These are phyloP conservation scores for Isurus oxyrinchus DNA, from an alignment of 2,113 vertebrate species.

Conservation along the genomic window DNA sequence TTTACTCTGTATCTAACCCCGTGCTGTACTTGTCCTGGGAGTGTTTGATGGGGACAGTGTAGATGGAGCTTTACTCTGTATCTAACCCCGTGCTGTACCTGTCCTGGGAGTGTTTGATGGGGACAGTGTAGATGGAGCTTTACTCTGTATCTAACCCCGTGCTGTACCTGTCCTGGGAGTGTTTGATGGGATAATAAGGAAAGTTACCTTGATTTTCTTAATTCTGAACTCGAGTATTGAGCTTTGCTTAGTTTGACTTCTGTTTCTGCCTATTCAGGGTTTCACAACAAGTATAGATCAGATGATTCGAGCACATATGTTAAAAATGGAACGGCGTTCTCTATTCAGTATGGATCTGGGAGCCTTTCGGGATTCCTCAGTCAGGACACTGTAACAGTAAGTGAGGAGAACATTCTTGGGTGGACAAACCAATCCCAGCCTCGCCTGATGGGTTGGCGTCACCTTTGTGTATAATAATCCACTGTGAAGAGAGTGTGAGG, in stretches of 20 bases:
- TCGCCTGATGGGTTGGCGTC: too few relatives aligned
- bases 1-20: too few relatives aligned
- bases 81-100: neutral
- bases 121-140: neutral
- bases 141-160: too few relatives aligned
- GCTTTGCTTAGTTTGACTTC: neutral
- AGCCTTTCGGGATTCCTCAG: constrained; percentile 71
- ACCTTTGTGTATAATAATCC: neutral
- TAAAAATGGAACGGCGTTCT: constrained; percentile 61
- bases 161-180: too few relatives aligned
- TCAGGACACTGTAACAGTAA: constrained; percentile 65
- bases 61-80: neutral
- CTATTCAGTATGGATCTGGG: constrained; percentile 69
- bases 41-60: neutral
- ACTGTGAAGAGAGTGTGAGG: neutral
- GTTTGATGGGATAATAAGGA: too few relatives aligned
- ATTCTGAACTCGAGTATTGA: neutral
- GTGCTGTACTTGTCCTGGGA: too few relatives aligned
- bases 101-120: constrained; percentile 1
- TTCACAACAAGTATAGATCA: constrained; percentile 69
- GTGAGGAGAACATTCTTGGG: constrained; percentile 37
- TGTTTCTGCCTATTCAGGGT: constrained; percentile 53
- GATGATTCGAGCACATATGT: constrained; percentile 66
- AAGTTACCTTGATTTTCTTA: too few relatives aligned
- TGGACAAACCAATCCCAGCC: neutral